Base-by-base conservation (phyloP, 1,140 invertebrate genomes). In the Brachionus plicatilis region DNA sequence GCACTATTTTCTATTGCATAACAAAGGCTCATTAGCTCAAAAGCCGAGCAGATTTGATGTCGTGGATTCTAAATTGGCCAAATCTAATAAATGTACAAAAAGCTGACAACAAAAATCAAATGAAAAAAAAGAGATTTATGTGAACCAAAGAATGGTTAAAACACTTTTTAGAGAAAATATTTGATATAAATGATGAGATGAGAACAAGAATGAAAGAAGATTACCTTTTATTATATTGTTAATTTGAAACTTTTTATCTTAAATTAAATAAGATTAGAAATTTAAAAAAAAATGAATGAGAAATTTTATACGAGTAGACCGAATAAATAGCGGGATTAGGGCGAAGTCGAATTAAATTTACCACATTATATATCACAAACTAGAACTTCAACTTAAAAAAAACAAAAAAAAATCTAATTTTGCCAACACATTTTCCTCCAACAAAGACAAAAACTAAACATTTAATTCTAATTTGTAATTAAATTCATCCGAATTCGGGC, bases 181-280 rank as follows among this genome's bases (percentile, higher is more conserved):
- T 41, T 41, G 37, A 76, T 50, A 50, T 27, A 76, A 76, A 50
- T 50, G 47, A 76, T 50, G 17, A 72, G 17, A 17, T 72, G 37
- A 72, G 68, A 68, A 41, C 27, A 68, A 68, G 66, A 75, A 75
- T 43, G 41, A 43, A 75, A 43, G 41, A 75, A 45, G 72, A 76
- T 76, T 76, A 76, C 72, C 72, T 76, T 76, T 76, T 76, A 50
- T 27, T 76, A 68, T 75, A 47, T 76, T 76, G 72, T 76, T 76
- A 76, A 76, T 76, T 76, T 76, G 72, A 76, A 76, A 76, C 72
- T 76, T 76, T 72, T 76, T 76, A 76, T 76, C 72, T 76, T 76
- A 76, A 76, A 76, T 76, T 76, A 76, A 76, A 76, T 76, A 76
- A 76, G 72, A 76, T 76, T 76, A 76, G 72, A 76, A 76, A 50